Evolutionary conservation across 1,140 invertebrate genomes (phyloP), one percentile per base, ranked within the genome.

Genomic region (Linepithema humile): DNA sequence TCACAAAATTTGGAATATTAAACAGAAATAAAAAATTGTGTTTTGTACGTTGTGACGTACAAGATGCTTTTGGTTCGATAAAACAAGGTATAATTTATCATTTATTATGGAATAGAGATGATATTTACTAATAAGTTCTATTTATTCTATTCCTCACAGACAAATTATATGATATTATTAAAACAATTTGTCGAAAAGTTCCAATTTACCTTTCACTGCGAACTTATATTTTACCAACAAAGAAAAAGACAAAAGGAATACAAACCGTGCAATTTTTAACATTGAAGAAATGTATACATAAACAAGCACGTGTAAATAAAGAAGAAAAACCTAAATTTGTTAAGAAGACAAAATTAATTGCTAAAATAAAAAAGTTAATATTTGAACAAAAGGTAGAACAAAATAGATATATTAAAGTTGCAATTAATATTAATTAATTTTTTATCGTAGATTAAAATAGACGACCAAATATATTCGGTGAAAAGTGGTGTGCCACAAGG

Each of bases 11-110:
- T 53, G 20, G 32, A 70, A 29, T 5, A 40, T 43, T 35, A 10
- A 74, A 15, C 6, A 35, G 53, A 1, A 50, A 50, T 53, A 29
- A n/a, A n/a, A n/a, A 12, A 20, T 67, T 78, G 2, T 80, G 70
- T 32, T 20, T 23, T 64, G 45, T 82, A 12, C 10, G 4, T 15
- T 82, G 65, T 40, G 67, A 82, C 0, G 74, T 82, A 45, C 32
- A 60, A 74, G 78, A 80, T 70, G 75, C 75, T 29, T 80, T 80
- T 69, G 64, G 64, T 0, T 80, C 64, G 4, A 80, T 80, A 35
- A 40, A 29, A 20, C 64, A 69, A 80, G 12, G 75, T 80, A 80
- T 73, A 82, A 74, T 48, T 45, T 59, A 43, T 43, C 26, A 2
- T 9, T 72, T 35, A 12, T 9, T 0, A 48, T 9, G 35, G n/a